phyloP scores from a whole-genome alignment of 2,888 invertebrate species.

The Chalcis sispes region DNA sequence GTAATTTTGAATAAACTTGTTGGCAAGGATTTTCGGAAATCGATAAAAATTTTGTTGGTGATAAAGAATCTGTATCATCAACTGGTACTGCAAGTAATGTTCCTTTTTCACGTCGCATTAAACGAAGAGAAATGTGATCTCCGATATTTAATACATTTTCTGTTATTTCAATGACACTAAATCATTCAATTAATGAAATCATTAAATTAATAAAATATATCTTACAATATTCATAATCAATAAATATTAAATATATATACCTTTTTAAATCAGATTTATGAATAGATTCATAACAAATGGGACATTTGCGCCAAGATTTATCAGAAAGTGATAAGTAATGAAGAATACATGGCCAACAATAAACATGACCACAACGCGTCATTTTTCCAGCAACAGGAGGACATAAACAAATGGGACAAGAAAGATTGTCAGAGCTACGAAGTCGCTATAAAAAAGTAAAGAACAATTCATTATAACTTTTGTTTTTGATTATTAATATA shows the following conservation, averaged over 20 bases:
- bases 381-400: conserved; percentile 92
- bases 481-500: not conserved
- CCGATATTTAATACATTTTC: conserved; percentile 79
- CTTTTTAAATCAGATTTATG: conserved; percentile 90
- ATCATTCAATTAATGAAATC: conserved; percentile 55
- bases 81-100: conserved; percentile 79
- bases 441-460: conserved; percentile 77
- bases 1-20: conserved; percentile 85
- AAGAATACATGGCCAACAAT: conserved; percentile 96
- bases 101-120: conserved; percentile 90
- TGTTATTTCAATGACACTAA: conserved; percentile 80
- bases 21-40: conserved; percentile 77
- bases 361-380: conserved; percentile 96
- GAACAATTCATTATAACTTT: not conserved
- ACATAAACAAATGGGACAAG: conserved; percentile 95
- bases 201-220: not conserved
- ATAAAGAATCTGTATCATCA: conserved; percentile 66
- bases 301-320: conserved; percentile 89
- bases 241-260: conserved; percentile 73
- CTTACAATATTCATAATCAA: not conserved
- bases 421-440: conserved; percentile 82
- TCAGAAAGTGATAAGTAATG: conserved; percentile 94
- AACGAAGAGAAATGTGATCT: conserved; percentile 85
- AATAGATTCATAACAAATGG: conserved; percentile 91
- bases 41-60: conserved; percentile 70